These are phyloP conservation scores for Poecilobothrus nobilitatus DNA, from an alignment of 2,888 invertebrate species.

Conservation along the genomic window DNA sequence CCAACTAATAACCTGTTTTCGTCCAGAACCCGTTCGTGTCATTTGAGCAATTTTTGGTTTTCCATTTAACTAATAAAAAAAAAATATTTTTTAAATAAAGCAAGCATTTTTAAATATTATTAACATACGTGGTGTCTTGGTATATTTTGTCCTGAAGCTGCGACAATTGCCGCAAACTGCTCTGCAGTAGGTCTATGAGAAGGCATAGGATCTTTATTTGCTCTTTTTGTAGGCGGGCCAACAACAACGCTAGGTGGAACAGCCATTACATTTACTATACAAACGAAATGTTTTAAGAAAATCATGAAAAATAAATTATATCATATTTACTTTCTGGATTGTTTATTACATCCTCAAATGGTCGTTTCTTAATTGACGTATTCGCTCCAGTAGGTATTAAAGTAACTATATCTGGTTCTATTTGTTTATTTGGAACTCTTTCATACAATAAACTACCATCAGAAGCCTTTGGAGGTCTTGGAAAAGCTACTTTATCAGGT, in stretches of 20 bases:
- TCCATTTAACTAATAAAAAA: constrained; percentile 57
- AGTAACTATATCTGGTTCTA: constrained; percentile 52
- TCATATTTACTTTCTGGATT: constrained; percentile 36
- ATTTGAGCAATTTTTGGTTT: constrained; percentile 74
- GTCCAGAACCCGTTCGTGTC: constrained; percentile 63
- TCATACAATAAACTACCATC: constrained; percentile 84
- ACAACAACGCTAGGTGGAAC: constrained; percentile 36
- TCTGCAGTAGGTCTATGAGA: constrained; percentile 61
- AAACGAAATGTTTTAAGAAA: background rate
- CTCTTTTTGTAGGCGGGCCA: constrained; percentile 69
- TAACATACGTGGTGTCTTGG: constrained; percentile 58
- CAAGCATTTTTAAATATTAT: background rate
- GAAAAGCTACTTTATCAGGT: constrained; percentile 75
- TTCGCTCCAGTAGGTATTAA: constrained; percentile 52
- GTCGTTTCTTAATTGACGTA: constrained; percentile 65
- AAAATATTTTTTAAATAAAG: constrained; percentile 8
- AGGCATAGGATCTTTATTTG: constrained; percentile 66
- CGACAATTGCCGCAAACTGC: constrained; percentile 64
- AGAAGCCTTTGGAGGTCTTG: constrained; percentile 81
- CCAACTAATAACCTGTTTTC: constrained; percentile 93
- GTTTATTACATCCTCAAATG: constrained; percentile 67
- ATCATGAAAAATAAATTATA: constrained; percentile 9
- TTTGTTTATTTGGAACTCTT: constrained; percentile 67
- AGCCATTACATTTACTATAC: constrained; percentile 16
- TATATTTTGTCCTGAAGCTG: constrained; percentile 59